phyloP scores from a whole-genome alignment of 2,797 vertebrate genomes.

The Pipistrellus pygmaeus region DNA sequence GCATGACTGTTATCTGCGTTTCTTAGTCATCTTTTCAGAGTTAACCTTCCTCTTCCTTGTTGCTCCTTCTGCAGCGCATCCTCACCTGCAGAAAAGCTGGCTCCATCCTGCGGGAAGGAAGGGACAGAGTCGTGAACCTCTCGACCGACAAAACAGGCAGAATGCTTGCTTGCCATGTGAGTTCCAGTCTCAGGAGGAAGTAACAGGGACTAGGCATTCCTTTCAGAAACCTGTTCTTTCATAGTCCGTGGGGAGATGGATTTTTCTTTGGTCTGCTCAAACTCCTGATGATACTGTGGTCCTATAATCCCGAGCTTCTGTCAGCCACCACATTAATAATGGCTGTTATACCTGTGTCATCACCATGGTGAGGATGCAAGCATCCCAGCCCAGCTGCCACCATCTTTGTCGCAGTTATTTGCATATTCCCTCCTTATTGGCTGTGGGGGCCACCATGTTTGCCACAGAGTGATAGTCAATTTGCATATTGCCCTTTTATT shows the following conservation, averaged over 20 bases:
- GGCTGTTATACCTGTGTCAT: no score
- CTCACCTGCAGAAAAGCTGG: constrained; percentile 93
- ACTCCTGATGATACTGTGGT: neutral
- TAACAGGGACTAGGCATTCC: neutral
- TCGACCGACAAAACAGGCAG: constrained; percentile 90
- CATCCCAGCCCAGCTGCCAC: no score
- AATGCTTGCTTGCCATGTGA: constrained; percentile 96
- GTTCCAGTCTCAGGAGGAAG: constrained; percentile 78
- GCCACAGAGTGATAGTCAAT: no score
- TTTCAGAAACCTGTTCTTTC: neutral
- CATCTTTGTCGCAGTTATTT: no score
- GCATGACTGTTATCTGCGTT: neutral
- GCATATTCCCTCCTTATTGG: no score
- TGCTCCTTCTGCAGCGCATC: constrained; percentile 88
- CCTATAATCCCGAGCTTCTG: neutral
- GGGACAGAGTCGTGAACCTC: constrained; percentile 94
- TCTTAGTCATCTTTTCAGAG: neutral
- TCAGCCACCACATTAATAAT: neutral
- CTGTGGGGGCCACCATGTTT: no score
- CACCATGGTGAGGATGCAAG: no score
- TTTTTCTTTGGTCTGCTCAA: neutral
- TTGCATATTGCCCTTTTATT: no score
- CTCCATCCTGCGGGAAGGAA: constrained; percentile 94
- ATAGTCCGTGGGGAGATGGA: neutral
- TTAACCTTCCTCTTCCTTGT: neutral